Evolutionary conservation across 2,113 vertebrate species (phyloP).

Genomic region (Dicerorhinus sumatrensis): DNA sequence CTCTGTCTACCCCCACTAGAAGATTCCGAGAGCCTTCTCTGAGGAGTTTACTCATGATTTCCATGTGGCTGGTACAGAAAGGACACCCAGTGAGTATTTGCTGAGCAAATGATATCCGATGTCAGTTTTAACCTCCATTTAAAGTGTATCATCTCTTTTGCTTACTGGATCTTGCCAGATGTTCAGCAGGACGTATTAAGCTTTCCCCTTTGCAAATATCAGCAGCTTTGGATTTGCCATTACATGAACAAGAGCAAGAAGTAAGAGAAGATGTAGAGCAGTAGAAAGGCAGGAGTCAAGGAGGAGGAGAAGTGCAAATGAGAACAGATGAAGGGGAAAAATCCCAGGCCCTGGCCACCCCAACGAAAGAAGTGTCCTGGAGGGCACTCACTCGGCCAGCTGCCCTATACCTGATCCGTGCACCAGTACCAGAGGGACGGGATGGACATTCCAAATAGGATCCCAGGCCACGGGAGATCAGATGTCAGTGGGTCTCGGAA

Average conservation of each 20-base stretch:
- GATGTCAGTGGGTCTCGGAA: conserved; percentile 95
- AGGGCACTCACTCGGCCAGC: fast-evolving
- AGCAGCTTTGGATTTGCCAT: neutral
- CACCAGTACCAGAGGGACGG: conserved; percentile 99
- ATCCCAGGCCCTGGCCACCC: fast-evolving
- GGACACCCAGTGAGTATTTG: neutral
- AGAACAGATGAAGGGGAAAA: too few relatives aligned
- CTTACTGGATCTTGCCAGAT: neutral
- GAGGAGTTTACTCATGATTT: neutral
- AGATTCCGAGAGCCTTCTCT: neutral
- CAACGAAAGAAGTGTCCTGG: fast-evolving
- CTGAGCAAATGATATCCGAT: neutral
- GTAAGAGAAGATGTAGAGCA: neutral
- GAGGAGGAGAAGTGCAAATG: neutral
- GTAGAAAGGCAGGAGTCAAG: neutral
- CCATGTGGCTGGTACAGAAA: neutral
- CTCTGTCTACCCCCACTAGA: neutral
- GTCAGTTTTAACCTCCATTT: neutral
- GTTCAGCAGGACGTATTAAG: neutral
- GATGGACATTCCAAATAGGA: conserved; percentile 96
- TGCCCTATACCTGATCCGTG: conserved; percentile 93
- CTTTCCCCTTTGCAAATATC: neutral
- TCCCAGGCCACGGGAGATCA: conserved; percentile 97
- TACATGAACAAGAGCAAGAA: neutral
- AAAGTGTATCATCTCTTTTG: neutral